A percentile compares a stretch with the other conserved stretches of the same genome.
Conservation (phyloP, 2,113 vertebrate species). For the Ovis aries region DNA sequence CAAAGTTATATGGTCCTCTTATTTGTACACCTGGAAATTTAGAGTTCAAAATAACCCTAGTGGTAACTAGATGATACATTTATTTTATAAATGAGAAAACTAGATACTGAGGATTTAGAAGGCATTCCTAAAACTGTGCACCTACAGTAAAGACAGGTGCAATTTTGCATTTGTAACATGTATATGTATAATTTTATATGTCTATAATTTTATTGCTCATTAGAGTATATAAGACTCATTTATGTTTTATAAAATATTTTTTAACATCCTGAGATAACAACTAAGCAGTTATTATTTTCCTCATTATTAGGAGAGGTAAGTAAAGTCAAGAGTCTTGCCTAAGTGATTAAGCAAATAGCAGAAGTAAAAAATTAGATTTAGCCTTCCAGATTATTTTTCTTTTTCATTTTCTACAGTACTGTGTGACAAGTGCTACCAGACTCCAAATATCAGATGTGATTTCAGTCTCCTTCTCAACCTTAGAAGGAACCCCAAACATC, state of each 20-base stretch:
- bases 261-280: neutral
- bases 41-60: neutral
- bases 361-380: neutral
- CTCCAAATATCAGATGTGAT: neutral
- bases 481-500: neutral
- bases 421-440: neutral
- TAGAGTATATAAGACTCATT: neutral
- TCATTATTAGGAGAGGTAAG: neutral
- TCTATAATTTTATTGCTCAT: neutral
- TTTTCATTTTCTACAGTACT: neutral
- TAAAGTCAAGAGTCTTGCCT: neutral
- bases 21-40: neutral
- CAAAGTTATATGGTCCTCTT: neutral
- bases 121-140: neutral
- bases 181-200: neutral
- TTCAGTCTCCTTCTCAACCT: neutral
- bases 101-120: neutral
- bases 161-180: neutral
- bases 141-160: neutral
- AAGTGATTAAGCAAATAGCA: neutral
- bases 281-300: neutral
- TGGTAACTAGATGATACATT: neutral
- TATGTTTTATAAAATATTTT: neutral
- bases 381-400: neutral
- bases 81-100: neutral